These are phyloP conservation scores for Pararge aegeria DNA, from an alignment of 1,140 invertebrate genomes.

Conservation along the genomic window DNA sequence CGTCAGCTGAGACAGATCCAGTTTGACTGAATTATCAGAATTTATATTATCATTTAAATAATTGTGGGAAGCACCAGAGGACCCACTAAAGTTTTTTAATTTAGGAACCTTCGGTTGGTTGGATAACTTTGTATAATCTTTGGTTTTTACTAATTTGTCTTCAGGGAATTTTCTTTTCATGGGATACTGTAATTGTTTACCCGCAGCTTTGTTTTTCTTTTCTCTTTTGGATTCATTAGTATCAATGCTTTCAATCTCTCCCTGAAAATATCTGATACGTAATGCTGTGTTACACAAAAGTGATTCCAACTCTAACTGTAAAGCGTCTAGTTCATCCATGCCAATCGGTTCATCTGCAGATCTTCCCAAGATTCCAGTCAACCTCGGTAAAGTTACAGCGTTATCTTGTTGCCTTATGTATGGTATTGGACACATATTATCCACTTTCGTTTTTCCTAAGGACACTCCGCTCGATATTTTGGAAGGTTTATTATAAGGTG, in stretches of 20 bases:
- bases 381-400: slow-evolving; percentile 57
- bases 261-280: slow-evolving; percentile 86
- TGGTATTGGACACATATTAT: slow-evolving; percentile 60
- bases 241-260: slow-evolving; percentile 86
- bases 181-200: slow-evolving; percentile 79
- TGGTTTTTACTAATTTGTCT: slow-evolving; percentile 76
- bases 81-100: slow-evolving; percentile 75
- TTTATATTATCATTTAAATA: slow-evolving; percentile 71
- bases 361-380: slow-evolving; percentile 63
- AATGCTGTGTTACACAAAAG: slow-evolving; percentile 90
- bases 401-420: slow-evolving; percentile 72
- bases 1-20: slow-evolving; percentile 82
- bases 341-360: slow-evolving; percentile 75
- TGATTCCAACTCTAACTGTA: slow-evolving; percentile 94
- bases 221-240: slow-evolving; percentile 85
- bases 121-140: slow-evolving; percentile 74
- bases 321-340: slow-evolving; percentile 90
- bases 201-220: slow-evolving; percentile 82
- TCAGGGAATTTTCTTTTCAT: slow-evolving; percentile 80
- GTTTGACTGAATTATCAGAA: slow-evolving; percentile 82
- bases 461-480: slow-evolving; percentile 65
- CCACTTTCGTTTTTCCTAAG: slow-evolving; percentile 65
- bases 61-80: slow-evolving; percentile 64
- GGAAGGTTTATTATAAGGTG: slow-evolving; percentile 71
- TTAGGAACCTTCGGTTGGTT: slow-evolving; percentile 80